phyloP scores from a whole-genome alignment of 2,113 vertebrate genomes.

The Fregetta grallaria region DNA sequence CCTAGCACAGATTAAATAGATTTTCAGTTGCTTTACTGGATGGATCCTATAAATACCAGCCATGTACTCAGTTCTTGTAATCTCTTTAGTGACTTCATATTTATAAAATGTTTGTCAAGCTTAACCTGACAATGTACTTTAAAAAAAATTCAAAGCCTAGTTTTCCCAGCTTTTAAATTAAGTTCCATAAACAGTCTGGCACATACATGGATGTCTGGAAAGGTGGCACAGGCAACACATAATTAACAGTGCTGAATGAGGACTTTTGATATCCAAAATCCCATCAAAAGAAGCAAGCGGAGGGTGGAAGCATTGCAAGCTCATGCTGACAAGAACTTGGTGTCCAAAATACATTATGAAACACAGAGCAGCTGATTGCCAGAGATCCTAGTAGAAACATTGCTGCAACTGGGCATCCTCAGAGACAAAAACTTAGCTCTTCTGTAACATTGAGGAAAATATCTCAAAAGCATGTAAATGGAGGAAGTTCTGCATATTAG shows the following conservation, averaged over 20 bases:
- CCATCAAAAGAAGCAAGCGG: not conserved
- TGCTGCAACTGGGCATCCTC: not conserved
- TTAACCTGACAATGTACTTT: not conserved
- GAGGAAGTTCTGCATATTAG: not conserved
- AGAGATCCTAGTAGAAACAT: not conserved
- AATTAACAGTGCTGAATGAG: not conserved
- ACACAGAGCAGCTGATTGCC: not conserved
- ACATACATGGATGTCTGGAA: not conserved
- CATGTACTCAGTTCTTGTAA: not conserved
- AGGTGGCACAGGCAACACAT: not conserved
- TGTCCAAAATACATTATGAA: not conserved
- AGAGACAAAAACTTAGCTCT: not conserved
- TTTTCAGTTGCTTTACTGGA: not conserved
- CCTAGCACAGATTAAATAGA: not conserved
- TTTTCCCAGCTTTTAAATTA: not conserved
- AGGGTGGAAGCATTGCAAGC: not conserved
- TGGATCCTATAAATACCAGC: not conserved
- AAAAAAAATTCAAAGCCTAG: not conserved
- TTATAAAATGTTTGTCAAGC: not conserved
- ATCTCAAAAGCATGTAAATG: not conserved
- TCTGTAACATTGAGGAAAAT: not conserved
- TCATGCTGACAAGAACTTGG: not conserved
- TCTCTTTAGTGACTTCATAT: not conserved
- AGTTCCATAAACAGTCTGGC: not conserved
- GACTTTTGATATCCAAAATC: not conserved